Evolutionary conservation across 2,113 vertebrate species (phyloP), one percentile per base, ranked within the genome.

Genomic region (Ceyx melanurus): DNA sequence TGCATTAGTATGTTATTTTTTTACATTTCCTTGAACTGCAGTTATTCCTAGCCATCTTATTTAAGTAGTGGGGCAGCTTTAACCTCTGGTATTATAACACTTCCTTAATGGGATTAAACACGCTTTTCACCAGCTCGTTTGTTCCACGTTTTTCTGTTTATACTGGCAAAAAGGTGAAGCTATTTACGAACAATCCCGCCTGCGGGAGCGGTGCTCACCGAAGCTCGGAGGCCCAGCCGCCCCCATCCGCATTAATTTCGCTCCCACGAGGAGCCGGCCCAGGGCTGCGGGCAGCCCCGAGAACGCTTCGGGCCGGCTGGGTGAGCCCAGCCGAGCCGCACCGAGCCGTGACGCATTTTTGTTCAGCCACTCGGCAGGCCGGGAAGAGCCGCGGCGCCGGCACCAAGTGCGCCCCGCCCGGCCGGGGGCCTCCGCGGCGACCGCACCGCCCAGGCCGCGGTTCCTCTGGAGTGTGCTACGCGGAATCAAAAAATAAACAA

Each of bases 391-490:
- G 9, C 70, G 43, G 21, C 56, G 42, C 79, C 60, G 5, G 10
- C 78, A 51, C 20, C 40, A 71, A 88, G 86, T n/a, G 83, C 91
- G 91, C 93, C 95, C 91, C 93, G 72, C 93, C 91, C 83, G 89
- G 91, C 82, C 82, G 56, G 65, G 58, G 87, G 67, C 82, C 66
- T 92, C 65, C 25, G 22, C 79, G 1, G 19, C 46, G 53, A 82
- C 91, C 91, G 37, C 76, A 9, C 8, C 45, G 62, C 65, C 74
- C 3, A 28, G 58, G 50, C 85, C 66, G 57, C 74, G 11, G 65
- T 84, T 65, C 93, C 82, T 61, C 6, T 28, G 53, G 22, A 20
- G 2, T 31, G 17, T 28, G 17, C 25, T 18, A 20, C 58, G 28
- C 43, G 48, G 61, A 29, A 33, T 2, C 5, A 28, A 22, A 12